Evolutionary conservation across 2,888 invertebrate species (phyloP).

Genomic region (Drosophila nr. fundita): DNA sequence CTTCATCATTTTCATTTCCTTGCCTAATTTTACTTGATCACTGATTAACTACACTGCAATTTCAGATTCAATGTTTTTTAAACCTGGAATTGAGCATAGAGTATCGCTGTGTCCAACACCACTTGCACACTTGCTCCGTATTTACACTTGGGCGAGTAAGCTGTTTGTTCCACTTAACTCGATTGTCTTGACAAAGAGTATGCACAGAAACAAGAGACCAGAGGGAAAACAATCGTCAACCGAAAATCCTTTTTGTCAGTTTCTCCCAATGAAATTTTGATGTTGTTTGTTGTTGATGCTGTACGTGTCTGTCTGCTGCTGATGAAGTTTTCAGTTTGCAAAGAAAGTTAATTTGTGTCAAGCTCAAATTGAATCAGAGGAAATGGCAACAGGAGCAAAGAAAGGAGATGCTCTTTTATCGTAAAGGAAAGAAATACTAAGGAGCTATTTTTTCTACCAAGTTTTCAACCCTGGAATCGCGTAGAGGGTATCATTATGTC

Average conservation of each 20-base stretch:
- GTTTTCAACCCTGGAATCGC: not conserved
- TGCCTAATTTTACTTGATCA: not conserved
- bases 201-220: not conserved
- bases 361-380: constrained; percentile 59
- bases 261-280: constrained; percentile 20
- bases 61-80: not conserved
- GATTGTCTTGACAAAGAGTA: not conserved
- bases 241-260: constrained; percentile 13
- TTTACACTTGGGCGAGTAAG: not conserved
- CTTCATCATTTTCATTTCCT: not conserved
- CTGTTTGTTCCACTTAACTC: not conserved
- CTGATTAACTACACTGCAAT: not conserved
- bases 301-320: constrained; percentile 11
- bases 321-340: constrained; percentile 52
- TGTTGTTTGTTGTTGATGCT: not conserved
- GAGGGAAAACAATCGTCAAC: not conserved
- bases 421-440: not conserved
- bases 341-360: constrained; percentile 37
- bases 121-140: not conserved
- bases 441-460: not conserved
- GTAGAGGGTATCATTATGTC: not conserved
- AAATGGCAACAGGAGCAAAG: constrained; percentile 23
- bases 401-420: not conserved
- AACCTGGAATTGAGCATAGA: not conserved
- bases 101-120: not conserved